Evolutionary conservation across 2,113 vertebrate species (phyloP).

Genomic region (Apistogramma diplotaenia): DNA sequence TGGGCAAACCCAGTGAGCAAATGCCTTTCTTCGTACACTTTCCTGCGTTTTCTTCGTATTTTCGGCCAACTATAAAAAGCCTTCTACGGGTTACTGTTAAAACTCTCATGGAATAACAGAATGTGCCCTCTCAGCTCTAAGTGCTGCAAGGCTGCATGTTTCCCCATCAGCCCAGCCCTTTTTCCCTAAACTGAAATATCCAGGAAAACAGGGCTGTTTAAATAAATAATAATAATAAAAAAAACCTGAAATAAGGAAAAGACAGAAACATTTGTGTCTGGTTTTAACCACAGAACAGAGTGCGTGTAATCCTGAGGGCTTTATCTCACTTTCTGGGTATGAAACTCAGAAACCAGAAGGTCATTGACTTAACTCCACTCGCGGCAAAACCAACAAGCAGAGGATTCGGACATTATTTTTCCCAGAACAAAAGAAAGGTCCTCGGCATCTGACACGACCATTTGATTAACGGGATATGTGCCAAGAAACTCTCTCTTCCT

Average conservation of each 20-base stretch:
- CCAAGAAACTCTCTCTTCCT: neutral
- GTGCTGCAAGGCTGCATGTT: constrained; percentile 18
- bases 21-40: neutral
- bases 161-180: neutral
- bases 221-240: neutral
- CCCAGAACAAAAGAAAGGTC: constrained; percentile 22
- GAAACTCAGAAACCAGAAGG: constrained; percentile 3
- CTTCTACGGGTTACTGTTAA: constrained; percentile 25
- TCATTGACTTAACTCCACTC: neutral
- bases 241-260: constrained; percentile 20
- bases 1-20: neutral
- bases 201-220: neutral
- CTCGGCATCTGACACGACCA: constrained; percentile 19
- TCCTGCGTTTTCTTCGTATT: neutral
- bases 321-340: neutral
- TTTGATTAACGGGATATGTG: constrained; percentile 35
- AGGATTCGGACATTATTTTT: neutral
- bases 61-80: constrained; percentile 25
- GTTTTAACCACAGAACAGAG: constrained; percentile 6
- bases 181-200: constrained; percentile 11
- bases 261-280: constrained; percentile 4
- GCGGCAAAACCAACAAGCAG: neutral
- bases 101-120: constrained; percentile 47
- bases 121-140: constrained; percentile 21
- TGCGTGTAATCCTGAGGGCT: neutral